Evolutionary conservation across 2,113 vertebrate species (phyloP).

Genomic region (Alces alces): DNA sequence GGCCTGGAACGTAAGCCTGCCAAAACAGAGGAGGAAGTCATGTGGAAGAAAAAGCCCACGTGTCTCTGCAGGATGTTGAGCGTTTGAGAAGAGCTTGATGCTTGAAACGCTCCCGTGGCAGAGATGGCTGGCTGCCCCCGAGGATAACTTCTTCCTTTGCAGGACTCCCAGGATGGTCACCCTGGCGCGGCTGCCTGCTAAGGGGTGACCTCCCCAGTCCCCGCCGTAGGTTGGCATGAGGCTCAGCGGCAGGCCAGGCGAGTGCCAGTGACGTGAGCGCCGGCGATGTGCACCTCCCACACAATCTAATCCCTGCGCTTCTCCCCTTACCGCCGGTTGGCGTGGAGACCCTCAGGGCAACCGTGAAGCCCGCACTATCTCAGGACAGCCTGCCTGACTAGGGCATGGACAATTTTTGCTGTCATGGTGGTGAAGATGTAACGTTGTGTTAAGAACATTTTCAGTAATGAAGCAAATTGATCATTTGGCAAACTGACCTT

Average conservation of each 20-base stretch:
- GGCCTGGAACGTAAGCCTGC: neutral
- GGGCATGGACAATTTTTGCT: neutral
- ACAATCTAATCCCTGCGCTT: accelerated
- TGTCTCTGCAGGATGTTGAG: neutral
- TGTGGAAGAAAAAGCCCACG: neutral
- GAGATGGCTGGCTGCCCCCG: neutral
- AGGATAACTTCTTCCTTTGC: neutral
- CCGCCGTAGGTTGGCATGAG: neutral
- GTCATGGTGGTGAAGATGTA: neutral
- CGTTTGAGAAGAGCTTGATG: neutral
- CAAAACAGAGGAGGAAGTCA: neutral
- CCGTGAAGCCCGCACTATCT: neutral
- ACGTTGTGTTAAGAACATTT: neutral
- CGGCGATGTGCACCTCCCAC: neutral
- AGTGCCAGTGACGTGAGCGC: neutral
- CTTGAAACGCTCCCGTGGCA: neutral
- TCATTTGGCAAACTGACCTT: neutral
- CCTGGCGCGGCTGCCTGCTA: neutral
- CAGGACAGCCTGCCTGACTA: neutral
- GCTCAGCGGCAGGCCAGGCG: neutral
- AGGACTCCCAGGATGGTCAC: neutral
- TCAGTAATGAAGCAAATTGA: neutral
- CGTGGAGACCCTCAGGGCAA: neutral
- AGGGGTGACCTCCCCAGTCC: neutral
- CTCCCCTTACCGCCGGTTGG: no score